These are phyloP conservation scores for Neomorphus geoffroyi DNA, from an alignment of 2,797 vertebrate genomes.

Conservation along the genomic window DNA sequence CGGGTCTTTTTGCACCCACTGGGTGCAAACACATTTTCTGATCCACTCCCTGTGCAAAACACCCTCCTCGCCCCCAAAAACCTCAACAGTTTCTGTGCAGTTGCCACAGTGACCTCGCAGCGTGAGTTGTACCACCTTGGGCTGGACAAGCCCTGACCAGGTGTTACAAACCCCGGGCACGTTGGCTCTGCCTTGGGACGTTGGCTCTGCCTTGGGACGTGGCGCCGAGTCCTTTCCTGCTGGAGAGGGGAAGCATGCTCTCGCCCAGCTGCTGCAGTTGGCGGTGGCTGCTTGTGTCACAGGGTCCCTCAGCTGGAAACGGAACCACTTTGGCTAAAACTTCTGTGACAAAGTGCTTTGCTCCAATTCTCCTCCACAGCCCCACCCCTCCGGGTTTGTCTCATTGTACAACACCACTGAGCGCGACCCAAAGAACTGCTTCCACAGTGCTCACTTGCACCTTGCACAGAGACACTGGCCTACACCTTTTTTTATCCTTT, in stretches of 20 bases:
- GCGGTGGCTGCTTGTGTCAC: background rate
- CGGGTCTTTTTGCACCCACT: background rate
- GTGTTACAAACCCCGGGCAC: accelerated
- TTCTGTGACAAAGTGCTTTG: background rate
- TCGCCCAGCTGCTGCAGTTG: accelerated
- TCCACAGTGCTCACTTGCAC: background rate
- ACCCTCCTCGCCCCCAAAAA: background rate
- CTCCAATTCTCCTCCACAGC: background rate
- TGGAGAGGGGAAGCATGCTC: background rate
- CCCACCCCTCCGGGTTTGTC: background rate
- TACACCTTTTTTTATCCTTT: background rate
- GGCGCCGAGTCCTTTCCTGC: accelerated
- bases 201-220: background rate
- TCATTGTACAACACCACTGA: background rate
- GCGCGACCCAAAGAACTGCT: background rate
- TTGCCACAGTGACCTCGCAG: background rate
- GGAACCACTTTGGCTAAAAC: accelerated
- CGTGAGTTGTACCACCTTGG: accelerated
- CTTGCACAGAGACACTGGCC: accelerated
- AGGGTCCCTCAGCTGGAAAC: background rate
- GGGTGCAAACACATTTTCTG: background rate
- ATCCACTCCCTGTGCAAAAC: background rate
- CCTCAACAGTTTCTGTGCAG: background rate
- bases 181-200: background rate
- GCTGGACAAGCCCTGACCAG: accelerated